These are phyloP conservation scores for Elymnias hypermnestra DNA, from an alignment of 1,140 invertebrate species.

Conservation along the genomic window DNA sequence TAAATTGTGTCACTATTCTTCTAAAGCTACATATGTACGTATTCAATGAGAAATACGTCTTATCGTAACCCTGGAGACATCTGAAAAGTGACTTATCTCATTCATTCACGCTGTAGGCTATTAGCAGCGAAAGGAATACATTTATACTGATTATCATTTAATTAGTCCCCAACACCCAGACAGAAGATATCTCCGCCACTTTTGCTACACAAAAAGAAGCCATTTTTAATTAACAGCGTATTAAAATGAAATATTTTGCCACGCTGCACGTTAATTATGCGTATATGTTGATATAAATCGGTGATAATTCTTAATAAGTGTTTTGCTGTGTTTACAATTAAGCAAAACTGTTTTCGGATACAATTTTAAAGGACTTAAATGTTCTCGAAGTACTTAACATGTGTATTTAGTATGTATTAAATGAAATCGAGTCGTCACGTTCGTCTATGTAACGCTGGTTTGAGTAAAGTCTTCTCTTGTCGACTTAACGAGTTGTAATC, in stretches of 20 bases:
- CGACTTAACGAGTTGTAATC: too few species aligned
- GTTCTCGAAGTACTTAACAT: too few species aligned
- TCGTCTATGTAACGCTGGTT: too few species aligned
- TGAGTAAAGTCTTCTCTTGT: too few species aligned
- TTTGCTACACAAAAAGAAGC: conserved; percentile 37
- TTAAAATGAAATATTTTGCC: conserved; percentile 60
- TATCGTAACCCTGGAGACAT: conserved; percentile 32
- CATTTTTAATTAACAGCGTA: conserved; percentile 60
- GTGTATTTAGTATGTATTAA: too few species aligned
- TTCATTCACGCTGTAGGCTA: conserved; percentile 49
- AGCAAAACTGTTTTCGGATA: too few species aligned
- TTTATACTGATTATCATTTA: conserved; percentile 71
- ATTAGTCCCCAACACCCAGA: conserved; percentile 66
- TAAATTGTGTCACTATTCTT: too few species aligned
- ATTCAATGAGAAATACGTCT: not conserved
- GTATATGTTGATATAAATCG: conserved; percentile 41
- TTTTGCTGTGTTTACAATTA: too few species aligned
- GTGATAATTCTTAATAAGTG: too few species aligned
- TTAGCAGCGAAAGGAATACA: conserved; percentile 48
- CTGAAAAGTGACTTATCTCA: conserved; percentile 59
- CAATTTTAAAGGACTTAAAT: too few species aligned
- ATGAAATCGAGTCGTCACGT: too few species aligned
- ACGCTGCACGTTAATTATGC: conserved; percentile 43
- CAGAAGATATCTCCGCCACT: conserved; percentile 44
- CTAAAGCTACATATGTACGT: too few species aligned